phyloP scores from a whole-genome alignment of 1,140 invertebrate species.

The Lucilia cuprina region DNA sequence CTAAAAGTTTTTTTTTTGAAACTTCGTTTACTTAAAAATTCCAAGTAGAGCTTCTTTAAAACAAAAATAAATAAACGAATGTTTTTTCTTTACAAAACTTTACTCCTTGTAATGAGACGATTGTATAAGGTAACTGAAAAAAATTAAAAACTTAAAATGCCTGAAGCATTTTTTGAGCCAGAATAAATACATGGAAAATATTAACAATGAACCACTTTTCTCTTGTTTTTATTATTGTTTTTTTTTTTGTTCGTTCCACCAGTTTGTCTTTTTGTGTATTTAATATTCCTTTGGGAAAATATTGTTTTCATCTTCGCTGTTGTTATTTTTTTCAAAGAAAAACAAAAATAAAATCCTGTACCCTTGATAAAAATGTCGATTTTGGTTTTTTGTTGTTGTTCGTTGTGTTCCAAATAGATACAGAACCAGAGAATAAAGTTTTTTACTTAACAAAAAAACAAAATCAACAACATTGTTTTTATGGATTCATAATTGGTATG shows the following conservation, averaged over 20 bases:
- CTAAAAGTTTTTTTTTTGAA: too few species aligned
- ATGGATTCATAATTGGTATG: neutral
- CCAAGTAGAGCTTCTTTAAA: neutral
- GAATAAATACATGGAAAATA: neutral
- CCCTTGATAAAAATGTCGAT: neutral
- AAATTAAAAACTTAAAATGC: neutral
- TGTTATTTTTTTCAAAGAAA: neutral
- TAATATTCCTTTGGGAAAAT: slow-evolving; percentile 2
- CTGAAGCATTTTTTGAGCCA: neutral
- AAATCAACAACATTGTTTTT: neutral
- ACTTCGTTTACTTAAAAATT: neutral
- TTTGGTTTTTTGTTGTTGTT: neutral
- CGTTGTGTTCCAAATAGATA: neutral
- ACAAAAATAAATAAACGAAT: neutral
- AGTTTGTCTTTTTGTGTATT: neutral
- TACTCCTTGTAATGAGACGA: neutral
- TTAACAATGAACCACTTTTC: neutral
- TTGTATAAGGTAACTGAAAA: neutral
- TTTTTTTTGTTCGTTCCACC: neutral
- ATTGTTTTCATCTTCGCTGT: neutral
- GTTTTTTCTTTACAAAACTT: neutral
- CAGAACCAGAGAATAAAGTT: neutral
- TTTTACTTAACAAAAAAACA: neutral
- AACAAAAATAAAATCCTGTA: neutral
- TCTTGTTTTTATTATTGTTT: neutral